Conservation (phyloP, 2,113 vertebrate genomes). For the Falco punctatus region DNA sequence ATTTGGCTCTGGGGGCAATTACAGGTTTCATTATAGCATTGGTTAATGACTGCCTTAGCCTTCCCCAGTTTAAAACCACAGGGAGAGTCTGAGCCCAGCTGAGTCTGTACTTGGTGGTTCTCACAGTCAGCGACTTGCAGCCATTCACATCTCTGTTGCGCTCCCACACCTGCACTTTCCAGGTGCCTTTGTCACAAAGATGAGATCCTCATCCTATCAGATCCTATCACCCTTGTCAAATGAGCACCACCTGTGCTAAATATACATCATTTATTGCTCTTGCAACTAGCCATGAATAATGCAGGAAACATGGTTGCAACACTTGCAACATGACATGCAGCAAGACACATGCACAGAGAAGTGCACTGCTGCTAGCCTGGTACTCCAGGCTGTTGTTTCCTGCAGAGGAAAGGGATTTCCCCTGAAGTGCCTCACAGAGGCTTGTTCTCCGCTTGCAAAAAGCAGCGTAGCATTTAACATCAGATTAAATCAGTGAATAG, state of each 20-base stretch:
- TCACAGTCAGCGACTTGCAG: background rate
- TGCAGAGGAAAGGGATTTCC: background rate
- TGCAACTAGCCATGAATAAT: background rate
- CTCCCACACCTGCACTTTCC: background rate
- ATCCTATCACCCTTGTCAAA: background rate
- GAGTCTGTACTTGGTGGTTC: background rate
- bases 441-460: background rate
- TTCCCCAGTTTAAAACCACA: background rate
- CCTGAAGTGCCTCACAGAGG: background rate
- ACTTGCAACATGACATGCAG: too few species aligned
- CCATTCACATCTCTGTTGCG: background rate
- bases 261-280: rapidly evolving
- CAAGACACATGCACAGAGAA: background rate
- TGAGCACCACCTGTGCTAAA: background rate
- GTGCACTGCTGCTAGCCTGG: background rate
- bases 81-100: background rate
- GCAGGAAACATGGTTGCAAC: background rate
- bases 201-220: background rate
- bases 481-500: background rate
- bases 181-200: background rate
- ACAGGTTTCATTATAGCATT: background rate
- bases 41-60: background rate
- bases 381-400: rapidly evolving
- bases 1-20: background rate
- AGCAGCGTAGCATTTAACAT: background rate